Conservation (phyloP, 2,797 vertebrate genomes). For the Alcedo atthis region DNA sequence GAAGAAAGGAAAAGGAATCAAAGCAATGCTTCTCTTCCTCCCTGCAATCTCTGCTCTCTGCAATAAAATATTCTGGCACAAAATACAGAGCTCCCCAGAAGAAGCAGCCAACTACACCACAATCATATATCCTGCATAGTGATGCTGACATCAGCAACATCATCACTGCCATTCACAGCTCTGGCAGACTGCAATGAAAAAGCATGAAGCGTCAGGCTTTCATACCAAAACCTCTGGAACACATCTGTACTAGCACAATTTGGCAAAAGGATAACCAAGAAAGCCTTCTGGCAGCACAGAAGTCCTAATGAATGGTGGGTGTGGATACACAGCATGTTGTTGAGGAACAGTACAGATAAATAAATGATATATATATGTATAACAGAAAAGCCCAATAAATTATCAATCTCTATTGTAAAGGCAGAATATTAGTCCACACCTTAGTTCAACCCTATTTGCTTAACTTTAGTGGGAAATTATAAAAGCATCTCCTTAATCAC, state of each 20-base stretch:
- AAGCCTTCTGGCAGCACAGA: neutral
- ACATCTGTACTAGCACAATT: neutral
- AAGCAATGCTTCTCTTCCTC: neutral
- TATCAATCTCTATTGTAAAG: neutral
- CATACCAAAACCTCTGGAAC: neutral
- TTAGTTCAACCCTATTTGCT: neutral
- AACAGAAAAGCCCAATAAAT: neutral
- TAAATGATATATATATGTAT: no score
- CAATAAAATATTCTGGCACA: neutral
- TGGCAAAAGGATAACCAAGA: neutral
- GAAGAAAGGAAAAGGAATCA: neutral
- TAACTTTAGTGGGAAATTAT: neutral
- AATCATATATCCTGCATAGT: neutral
- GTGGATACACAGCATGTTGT: neutral
- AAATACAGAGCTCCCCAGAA: neutral
- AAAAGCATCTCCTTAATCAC: neutral
- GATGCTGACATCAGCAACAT: neutral
- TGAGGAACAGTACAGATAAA: neutral
- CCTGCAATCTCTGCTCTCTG: neutral
- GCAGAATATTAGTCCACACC: neutral
- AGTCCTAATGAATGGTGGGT: neutral
- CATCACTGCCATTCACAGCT: neutral
- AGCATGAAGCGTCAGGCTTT: neutral
- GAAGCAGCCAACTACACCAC: neutral
- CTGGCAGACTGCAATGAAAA: neutral